Evolutionary conservation across 2,888 invertebrate genomes (phyloP).

Genomic region (Eucriotettix oculatus): DNA sequence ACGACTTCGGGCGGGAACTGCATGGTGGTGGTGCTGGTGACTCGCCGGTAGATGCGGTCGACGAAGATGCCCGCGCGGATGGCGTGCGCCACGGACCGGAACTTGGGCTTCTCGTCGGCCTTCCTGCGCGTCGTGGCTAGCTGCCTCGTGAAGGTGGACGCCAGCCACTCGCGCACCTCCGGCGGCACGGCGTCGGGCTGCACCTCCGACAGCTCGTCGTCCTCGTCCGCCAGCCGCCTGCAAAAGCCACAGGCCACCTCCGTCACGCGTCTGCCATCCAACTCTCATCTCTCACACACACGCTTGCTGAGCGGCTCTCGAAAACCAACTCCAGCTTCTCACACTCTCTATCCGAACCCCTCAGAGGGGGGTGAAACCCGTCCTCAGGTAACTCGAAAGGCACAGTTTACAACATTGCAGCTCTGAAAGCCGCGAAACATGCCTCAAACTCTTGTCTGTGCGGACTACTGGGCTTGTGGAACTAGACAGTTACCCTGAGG

Average conservation of each 20-base stretch:
- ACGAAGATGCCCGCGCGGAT: constrained; percentile 94
- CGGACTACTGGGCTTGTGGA: no score
- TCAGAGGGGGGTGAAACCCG: no score
- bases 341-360: no score
- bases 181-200: constrained; percentile 92
- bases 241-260: constrained; percentile 3
- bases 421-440: no score
- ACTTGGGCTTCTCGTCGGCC: constrained; percentile 71
- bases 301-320: no score
- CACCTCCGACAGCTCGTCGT: constrained; percentile 89
- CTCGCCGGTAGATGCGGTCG: constrained; percentile 78
- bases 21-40: constrained; percentile 60
- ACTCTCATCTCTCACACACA: no score
- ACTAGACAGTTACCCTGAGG: no score
- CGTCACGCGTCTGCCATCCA: neutral
- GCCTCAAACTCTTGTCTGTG: no score
- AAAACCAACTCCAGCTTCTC: no score
- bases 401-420: no score
- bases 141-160: constrained; percentile 87
- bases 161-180: constrained; percentile 92
- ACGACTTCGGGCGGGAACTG: constrained; percentile 80
- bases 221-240: constrained; percentile 74
- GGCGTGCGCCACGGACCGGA: constrained; percentile 89
- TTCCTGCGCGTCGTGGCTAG: constrained; percentile 59
- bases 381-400: no score